These are phyloP conservation scores for Eristalis intricaria DNA, from an alignment of 2,888 invertebrate species.

Conservation along the genomic window DNA sequence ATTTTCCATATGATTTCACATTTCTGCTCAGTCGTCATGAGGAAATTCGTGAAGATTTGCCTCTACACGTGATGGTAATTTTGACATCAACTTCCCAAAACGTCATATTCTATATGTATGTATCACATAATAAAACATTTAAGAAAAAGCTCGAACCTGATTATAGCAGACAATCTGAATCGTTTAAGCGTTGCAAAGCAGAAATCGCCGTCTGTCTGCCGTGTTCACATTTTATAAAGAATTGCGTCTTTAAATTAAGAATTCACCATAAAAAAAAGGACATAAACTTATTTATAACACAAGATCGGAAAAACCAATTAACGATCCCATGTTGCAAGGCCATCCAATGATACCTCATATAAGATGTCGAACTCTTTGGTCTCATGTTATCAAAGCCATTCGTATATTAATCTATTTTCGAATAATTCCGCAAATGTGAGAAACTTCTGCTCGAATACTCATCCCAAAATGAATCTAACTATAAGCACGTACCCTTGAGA, in stretches of 20 bases:
- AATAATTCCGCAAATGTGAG: background rate
- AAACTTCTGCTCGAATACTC: background rate
- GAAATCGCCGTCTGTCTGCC: background rate
- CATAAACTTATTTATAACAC: conserved; percentile 20
- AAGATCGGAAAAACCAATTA: conserved; percentile 29
- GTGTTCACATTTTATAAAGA: background rate
- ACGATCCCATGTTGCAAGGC: background rate
- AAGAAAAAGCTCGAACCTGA: background rate
- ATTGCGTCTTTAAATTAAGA: conserved; percentile 3
- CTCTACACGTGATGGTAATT: background rate
- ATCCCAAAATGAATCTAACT: background rate
- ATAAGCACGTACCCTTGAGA: background rate
- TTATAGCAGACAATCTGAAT: background rate
- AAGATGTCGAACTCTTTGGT: background rate
- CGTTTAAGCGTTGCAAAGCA: background rate
- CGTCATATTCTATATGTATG: background rate
- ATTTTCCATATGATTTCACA: background rate
- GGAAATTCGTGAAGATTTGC: background rate
- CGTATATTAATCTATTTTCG: background rate
- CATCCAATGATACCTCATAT: conserved; percentile 2
- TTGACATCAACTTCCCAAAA: background rate
- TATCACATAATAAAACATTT: background rate
- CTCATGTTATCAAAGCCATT: background rate
- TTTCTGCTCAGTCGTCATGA: background rate
- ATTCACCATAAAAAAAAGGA: conserved; percentile 36